phyloP scores from a whole-genome alignment of 2,113 vertebrate species.

The Protomyctophum bolini region DNA sequence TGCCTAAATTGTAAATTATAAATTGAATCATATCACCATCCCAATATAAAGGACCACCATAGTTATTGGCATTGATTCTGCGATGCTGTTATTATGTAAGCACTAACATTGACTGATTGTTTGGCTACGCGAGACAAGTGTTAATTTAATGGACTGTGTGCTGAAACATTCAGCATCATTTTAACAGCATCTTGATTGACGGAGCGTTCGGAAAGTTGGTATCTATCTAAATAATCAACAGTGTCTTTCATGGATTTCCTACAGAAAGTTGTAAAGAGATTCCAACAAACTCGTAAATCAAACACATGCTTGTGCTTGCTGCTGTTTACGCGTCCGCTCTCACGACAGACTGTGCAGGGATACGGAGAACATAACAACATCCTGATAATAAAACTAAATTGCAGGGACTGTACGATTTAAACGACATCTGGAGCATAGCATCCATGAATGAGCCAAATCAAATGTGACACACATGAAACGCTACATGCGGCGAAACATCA shows the following conservation, averaged over 20 bases:
- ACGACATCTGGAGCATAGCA: constrained; percentile 44
- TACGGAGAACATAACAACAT: constrained; percentile 10
- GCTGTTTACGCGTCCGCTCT: too few relatives aligned
- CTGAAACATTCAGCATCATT: not conserved
- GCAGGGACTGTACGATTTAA: constrained; percentile 32
- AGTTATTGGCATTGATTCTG: too few relatives aligned
- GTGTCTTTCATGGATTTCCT: not conserved
- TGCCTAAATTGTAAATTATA: too few relatives aligned
- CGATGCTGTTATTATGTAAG: too few relatives aligned
- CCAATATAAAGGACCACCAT: too few relatives aligned
- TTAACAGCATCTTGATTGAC: not conserved
- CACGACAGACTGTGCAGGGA: too few relatives aligned
- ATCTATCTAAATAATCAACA: not conserved
- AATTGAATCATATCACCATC: too few relatives aligned
- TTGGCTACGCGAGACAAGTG: too few relatives aligned
- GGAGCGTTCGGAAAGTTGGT: not conserved
- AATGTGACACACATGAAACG: constrained; percentile 29
- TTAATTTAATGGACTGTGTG: not conserved
- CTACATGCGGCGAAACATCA: constrained; percentile 16
- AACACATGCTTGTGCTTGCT: too few relatives aligned
- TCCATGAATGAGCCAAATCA: constrained; percentile 24
- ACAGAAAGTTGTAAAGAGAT: not conserved
- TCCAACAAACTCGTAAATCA: not conserved
- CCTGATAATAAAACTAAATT: constrained; percentile 45
- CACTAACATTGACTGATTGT: too few relatives aligned